Conservation (phyloP, 1,140 invertebrate species). For the Drosophila repleta region DNA sequence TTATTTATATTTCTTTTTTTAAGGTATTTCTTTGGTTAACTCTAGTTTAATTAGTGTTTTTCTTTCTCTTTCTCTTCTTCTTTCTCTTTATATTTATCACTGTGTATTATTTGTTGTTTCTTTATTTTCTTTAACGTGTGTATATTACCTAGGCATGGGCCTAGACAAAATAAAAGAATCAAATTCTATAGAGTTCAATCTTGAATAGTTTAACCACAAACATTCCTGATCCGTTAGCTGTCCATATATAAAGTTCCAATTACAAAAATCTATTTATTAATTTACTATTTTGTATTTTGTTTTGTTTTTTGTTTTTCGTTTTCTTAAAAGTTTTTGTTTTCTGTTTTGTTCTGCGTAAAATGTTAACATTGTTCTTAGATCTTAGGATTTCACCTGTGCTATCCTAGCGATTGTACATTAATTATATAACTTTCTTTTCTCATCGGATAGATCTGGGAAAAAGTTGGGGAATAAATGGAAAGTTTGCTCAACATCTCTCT, state of each 20-base stretch:
- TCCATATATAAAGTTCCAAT: conserved; percentile 48
- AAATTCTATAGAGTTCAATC: conserved; percentile 9
- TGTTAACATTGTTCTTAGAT: conserved; percentile 78
- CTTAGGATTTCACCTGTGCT: conserved; percentile 73
- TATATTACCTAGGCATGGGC: neutral
- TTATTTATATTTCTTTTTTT: conserved; percentile 4
- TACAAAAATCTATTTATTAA: conserved; percentile 59
- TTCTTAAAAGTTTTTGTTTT: conserved; percentile 42
- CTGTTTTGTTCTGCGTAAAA: conserved; percentile 59
- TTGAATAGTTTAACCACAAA: conserved; percentile 5
- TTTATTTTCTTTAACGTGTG: conserved; percentile 2
- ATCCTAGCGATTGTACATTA: conserved; percentile 45
- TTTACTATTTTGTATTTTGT: no score
- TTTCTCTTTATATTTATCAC: conserved; percentile 1
- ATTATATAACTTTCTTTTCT: neutral
- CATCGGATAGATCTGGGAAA: neutral
- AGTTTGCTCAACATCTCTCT: no score
- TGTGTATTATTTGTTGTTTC: conserved; percentile 2
- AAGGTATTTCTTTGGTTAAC: conserved; percentile 36
- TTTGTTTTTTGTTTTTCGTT: conserved; percentile 10
- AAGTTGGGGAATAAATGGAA: no score
- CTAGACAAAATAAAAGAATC: conserved; percentile 15
- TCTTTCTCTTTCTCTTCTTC: conserved; percentile 9
- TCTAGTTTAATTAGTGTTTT: conserved; percentile 6
- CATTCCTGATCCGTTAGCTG: conserved; percentile 26